A percentile compares a stretch with the other conserved stretches of the same genome.
These are phyloP conservation scores for Tridacna gigas DNA, from an alignment of 2,888 invertebrate species.

Conservation along the genomic window DNA sequence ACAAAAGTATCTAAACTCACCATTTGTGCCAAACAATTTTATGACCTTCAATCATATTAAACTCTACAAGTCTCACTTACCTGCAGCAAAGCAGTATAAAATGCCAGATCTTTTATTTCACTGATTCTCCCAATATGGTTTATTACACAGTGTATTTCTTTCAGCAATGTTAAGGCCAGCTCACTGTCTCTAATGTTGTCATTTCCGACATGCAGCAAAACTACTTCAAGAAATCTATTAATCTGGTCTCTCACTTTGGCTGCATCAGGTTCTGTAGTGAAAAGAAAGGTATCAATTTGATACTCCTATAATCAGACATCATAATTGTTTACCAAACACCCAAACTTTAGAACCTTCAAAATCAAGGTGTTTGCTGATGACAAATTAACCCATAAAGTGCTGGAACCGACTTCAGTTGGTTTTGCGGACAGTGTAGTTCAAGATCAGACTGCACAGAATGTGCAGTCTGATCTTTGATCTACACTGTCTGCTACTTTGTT, in stretches of 20 bases:
- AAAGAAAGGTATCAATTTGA: too few relatives aligned
- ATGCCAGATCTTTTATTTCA: background rate
- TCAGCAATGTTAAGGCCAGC: background rate
- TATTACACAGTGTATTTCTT: conserved; percentile 1
- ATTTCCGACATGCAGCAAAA: conserved; percentile 13
- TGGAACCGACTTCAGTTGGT: too few relatives aligned
- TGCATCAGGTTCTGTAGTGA: background rate
- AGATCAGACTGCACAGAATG: too few relatives aligned
- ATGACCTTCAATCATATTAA: background rate
- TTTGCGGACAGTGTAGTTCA: too few relatives aligned
- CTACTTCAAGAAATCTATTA: conserved; percentile 5
- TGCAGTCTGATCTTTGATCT: too few relatives aligned
- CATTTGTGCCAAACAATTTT: background rate
- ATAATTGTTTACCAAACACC: too few relatives aligned
- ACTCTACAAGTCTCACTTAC: background rate
- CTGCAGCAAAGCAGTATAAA: background rate
- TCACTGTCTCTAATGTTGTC: background rate
- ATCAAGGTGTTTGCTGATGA: too few relatives aligned
- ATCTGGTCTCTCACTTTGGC: background rate
- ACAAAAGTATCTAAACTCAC: background rate
- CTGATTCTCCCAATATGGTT: conserved; percentile 12
- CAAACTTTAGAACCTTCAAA: too few relatives aligned
- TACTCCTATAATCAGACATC: too few relatives aligned
- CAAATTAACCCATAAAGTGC: too few relatives aligned
- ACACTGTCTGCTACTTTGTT: too few relatives aligned